Conservation (phyloP, 2,888 invertebrate genomes). For the Elmis aenea region DNA sequence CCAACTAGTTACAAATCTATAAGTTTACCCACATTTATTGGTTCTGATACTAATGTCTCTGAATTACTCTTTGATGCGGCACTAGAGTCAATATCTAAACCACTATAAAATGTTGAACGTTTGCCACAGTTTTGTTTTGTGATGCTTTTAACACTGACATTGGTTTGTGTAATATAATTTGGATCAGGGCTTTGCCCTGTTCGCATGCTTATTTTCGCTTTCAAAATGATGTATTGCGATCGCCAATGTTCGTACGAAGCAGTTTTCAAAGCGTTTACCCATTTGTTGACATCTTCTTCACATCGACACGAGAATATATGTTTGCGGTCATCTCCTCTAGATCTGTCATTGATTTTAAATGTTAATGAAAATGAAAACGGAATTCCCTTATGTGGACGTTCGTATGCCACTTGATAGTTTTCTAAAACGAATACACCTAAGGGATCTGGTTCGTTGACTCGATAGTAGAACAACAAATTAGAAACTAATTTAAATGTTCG, state of each 20-base stretch:
- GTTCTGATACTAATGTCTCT: too few relatives aligned
- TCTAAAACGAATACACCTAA: constrained; percentile 71
- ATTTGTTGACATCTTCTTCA: constrained; percentile 64
- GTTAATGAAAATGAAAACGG: constrained; percentile 70
- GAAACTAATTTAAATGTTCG: constrained; percentile 70
- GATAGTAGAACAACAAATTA: constrained; percentile 73
- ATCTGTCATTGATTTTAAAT: constrained; percentile 59
- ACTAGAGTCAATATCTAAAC: too few relatives aligned
- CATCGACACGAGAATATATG: constrained; percentile 68
- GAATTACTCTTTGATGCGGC: too few relatives aligned
- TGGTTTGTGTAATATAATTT: too few relatives aligned
- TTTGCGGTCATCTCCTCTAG: constrained; percentile 46
- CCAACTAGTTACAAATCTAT: too few relatives aligned
- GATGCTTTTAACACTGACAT: too few relatives aligned
- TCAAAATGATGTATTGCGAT: constrained; percentile 58
- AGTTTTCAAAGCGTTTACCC: constrained; percentile 63
- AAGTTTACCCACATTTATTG: neutral
- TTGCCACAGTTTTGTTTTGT: too few relatives aligned
- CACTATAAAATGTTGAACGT: too few relatives aligned
- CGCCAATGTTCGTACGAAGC: constrained; percentile 70
- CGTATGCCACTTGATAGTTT: constrained; percentile 65
- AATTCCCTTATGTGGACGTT: constrained; percentile 58
- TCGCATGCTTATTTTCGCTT: constrained; percentile 61
- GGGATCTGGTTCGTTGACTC: constrained; percentile 62
- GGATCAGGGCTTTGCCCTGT: constrained; percentile 58